phyloP scores from a whole-genome alignment of 92 coral and sea anemone genomes.

The Nematostella vectensis region DNA sequence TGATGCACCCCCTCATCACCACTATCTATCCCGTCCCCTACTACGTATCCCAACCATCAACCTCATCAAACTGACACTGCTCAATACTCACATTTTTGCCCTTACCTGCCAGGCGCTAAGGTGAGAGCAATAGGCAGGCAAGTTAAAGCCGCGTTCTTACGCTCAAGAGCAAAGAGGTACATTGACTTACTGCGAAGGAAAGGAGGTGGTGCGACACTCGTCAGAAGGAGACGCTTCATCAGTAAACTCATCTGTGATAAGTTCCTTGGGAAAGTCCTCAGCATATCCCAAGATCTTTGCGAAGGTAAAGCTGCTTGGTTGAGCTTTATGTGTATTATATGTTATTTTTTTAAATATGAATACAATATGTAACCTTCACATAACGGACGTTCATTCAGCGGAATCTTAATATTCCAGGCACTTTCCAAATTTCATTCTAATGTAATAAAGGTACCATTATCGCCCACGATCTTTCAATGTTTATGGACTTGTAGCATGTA shows the following conservation, averaged over 20 bases:
- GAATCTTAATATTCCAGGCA: too few relatives aligned
- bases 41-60: too few relatives aligned
- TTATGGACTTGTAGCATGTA: too few relatives aligned
- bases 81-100: too few relatives aligned
- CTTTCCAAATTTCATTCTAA: too few relatives aligned
- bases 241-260: conserved; percentile 53
- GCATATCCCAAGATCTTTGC: conserved; percentile 28
- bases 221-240: conserved; percentile 37
- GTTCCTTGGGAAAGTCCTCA: conserved; percentile 29
- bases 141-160: conserved; percentile 21
- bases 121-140: conserved; percentile 28
- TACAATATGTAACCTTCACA: background rate
- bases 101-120: conserved; percentile 16
- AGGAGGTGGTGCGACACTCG: conserved; percentile 5
- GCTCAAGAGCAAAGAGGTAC: conserved; percentile 40
- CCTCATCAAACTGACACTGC: too few relatives aligned
- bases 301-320: conserved; percentile 36
- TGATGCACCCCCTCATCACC: too few relatives aligned
- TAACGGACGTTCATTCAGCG: background rate
- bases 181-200: conserved; percentile 25
- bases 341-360: too few relatives aligned
- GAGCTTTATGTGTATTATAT: too few relatives aligned
- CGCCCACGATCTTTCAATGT: too few relatives aligned
- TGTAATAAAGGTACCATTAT: too few relatives aligned
- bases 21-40: too few relatives aligned